Evolutionary conservation across 2,113 vertebrate species (phyloP).

Genomic region (Xiphophorus hellerii): DNA sequence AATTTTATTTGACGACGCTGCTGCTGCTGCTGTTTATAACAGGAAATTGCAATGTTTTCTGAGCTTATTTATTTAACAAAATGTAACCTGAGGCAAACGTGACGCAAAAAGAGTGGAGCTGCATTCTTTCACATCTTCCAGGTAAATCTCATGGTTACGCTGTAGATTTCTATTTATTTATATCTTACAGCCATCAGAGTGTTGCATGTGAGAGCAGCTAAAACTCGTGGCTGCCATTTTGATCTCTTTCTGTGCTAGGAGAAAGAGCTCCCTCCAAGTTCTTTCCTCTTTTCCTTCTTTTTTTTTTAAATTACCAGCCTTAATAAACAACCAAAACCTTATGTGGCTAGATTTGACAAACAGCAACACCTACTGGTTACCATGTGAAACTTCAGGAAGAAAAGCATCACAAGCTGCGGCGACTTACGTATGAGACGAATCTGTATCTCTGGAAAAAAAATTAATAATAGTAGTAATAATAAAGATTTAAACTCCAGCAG

Average conservation of each 20-base stretch:
- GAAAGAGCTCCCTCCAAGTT: conserved; percentile 56
- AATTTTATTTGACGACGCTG: conserved; percentile 57
- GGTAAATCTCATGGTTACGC: not conserved
- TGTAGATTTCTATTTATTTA: not conserved
- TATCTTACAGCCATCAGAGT: not conserved
- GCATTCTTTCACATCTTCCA: not conserved
- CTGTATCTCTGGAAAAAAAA: not conserved
- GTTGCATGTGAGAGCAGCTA: conserved; percentile 1
- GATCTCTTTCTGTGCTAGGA: conserved; percentile 39
- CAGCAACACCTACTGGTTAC: conserved; percentile 46
- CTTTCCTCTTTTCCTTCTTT: not conserved
- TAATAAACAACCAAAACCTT: conserved; percentile 32
- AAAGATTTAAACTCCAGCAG: too few species aligned
- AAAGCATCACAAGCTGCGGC: not conserved
- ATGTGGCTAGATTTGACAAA: conserved; percentile 38
- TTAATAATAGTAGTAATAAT: too few species aligned
- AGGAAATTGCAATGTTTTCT: not conserved
- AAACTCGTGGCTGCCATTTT: conserved; percentile 66
- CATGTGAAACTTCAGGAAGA: conserved; percentile 15
- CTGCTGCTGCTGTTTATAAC: conserved; percentile 29
- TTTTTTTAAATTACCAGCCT: conserved; percentile 3
- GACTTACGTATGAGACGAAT: too few species aligned
- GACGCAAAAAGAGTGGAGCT: not conserved
- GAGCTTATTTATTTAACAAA: not conserved
- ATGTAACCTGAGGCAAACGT: not conserved